Percentiles rank a stretch among this genome's conserved stretches.
Conservation (phyloP, 1,140 invertebrate genomes). For the Calephelis virginiensis region DNA sequence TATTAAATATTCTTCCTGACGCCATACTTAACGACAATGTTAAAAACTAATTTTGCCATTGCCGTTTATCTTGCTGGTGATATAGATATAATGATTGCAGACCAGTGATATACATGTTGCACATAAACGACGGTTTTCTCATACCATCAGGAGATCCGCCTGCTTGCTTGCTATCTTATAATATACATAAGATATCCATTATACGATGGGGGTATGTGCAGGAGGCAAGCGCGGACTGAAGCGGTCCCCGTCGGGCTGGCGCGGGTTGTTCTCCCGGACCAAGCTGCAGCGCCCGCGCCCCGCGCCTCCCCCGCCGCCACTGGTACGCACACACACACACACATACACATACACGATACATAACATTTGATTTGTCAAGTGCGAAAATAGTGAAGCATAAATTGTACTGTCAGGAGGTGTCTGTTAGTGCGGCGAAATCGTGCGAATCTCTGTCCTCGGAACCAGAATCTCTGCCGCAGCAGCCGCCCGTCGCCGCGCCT, state of each 20-base stretch:
- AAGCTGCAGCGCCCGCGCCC: constrained; percentile 50
- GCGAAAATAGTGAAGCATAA: no score
- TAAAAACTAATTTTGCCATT: no score
- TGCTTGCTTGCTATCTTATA: no score
- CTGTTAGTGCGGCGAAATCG: constrained; percentile 47
- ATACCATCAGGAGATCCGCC: no score
- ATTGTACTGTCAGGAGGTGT: not conserved
- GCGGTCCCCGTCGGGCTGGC: constrained; percentile 89
- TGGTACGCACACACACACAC: constrained; percentile 13
- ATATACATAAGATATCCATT: no score
- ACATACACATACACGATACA: not conserved
- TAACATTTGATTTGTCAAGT: no score
- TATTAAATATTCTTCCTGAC: no score
- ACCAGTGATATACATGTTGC: no score
- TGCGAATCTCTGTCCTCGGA: constrained; percentile 71
- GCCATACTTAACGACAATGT: no score
- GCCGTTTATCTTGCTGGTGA: no score
- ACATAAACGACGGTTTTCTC: no score
- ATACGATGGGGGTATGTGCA: constrained; percentile 16
- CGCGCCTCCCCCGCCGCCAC: constrained; percentile 27
- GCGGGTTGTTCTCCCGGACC: constrained; percentile 83
- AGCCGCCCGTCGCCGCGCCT: constrained; percentile 42
- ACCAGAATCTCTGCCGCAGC: constrained; percentile 57
- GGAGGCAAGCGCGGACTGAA: constrained; percentile 82
- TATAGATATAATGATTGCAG: no score